Conservation (phyloP, 2,113 vertebrate genomes). For the Columba janthina region DNA sequence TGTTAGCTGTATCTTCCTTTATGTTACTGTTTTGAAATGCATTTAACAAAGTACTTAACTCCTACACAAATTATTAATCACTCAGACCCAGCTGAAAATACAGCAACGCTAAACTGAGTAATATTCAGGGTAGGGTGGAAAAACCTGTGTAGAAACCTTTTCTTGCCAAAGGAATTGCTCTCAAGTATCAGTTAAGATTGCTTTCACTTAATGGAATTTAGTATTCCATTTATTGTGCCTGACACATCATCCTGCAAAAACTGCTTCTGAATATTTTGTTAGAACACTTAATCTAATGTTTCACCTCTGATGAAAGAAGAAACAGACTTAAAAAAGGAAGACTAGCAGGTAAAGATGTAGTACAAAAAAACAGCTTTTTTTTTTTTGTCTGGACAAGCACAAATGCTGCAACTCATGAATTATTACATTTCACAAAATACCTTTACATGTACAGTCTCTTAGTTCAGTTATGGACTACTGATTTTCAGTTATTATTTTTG, state of each 20-base stretch:
- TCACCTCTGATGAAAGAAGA: background rate
- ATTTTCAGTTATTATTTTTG: slow-evolving; percentile 3
- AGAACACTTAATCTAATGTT: background rate
- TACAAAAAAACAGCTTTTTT: background rate
- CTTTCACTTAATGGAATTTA: background rate
- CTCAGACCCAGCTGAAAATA: background rate
- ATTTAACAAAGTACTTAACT: background rate
- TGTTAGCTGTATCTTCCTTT: background rate
- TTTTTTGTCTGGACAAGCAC: background rate
- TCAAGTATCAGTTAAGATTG: slow-evolving; percentile 16
- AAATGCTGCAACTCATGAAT: background rate
- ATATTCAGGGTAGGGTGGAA: background rate
- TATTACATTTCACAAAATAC: background rate
- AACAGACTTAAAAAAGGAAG: background rate
- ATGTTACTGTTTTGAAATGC: background rate
- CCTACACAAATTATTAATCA: background rate
- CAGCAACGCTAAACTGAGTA: background rate
- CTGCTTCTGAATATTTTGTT: background rate
- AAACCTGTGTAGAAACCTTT: background rate
- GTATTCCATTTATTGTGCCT: background rate
- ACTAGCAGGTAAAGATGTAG: background rate
- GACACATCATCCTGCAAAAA: background rate
- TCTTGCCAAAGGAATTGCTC: slow-evolving; percentile 7
- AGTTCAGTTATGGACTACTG: background rate
- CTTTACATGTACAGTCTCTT: background rate